phyloP scores from a whole-genome alignment of 2,113 vertebrate species.

The Rhinoptilus africanus region DNA sequence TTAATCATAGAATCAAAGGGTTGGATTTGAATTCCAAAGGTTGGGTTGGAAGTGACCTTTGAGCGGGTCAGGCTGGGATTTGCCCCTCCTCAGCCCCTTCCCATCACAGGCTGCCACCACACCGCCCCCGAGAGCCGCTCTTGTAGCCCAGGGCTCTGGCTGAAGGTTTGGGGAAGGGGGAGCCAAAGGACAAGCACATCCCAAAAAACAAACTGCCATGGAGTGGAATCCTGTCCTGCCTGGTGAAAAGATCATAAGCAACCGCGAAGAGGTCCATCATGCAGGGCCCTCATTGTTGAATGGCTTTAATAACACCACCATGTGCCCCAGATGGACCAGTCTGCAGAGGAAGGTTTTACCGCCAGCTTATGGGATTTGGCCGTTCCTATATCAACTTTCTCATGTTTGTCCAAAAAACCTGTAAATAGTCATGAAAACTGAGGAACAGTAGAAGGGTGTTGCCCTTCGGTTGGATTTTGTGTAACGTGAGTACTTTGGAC shows the following conservation, averaged over 20 bases:
- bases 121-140: background rate
- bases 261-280: fast-evolving
- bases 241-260: background rate
- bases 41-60: too few relatives aligned
- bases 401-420: background rate
- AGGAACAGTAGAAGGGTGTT: constrained; percentile 7
- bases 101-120: background rate
- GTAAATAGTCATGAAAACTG: background rate
- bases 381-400: background rate
- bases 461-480: background rate
- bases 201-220: fast-evolving
- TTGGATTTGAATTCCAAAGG: too few relatives aligned
- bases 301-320: background rate
- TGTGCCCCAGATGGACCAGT: background rate
- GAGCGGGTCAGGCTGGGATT: background rate
- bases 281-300: fast-evolving
- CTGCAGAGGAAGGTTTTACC: background rate
- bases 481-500: constrained; percentile 15
- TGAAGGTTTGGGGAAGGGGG: background rate
- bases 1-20: background rate
- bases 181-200: background rate
- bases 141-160: background rate
- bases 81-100: background rate
- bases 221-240: background rate
- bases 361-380: background rate